A percentile compares a stretch with the other conserved stretches of the same genome.
Evolutionary conservation across 92 coral and sea anemone species (phyloP).

Genomic region (Isaurus tuberculatus): DNA sequence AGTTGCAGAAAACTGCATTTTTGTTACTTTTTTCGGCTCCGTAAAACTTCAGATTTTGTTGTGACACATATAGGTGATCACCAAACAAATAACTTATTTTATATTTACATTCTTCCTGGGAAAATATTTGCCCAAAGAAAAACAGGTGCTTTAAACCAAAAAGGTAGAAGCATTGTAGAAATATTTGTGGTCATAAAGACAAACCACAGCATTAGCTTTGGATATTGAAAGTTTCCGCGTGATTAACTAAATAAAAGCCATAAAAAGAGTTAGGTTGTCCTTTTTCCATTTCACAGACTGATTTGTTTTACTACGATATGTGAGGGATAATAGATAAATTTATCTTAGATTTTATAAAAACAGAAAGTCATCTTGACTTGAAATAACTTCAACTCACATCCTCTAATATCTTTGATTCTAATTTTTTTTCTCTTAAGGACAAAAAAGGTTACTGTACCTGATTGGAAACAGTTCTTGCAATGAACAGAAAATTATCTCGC

Average conservation of each 20-base stretch:
- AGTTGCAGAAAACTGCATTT: no score
- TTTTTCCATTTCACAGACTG: not conserved
- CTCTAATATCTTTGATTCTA: not conserved
- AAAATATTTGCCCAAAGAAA: constrained; percentile 23
- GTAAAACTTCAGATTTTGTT: not conserved
- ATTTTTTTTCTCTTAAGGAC: no score
- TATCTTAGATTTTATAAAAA: not conserved
- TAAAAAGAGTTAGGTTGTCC: not conserved
- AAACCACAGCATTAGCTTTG: not conserved
- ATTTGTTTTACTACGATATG: not conserved
- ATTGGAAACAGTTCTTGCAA: not conserved
- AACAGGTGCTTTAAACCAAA: not conserved
- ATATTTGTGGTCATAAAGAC: constrained; percentile 12
- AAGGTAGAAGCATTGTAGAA: constrained; percentile 6
- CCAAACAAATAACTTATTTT: constrained; percentile 26
- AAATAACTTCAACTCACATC: not conserved
- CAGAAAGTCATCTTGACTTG: not conserved
- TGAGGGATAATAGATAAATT: not conserved
- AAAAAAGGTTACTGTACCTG: no score
- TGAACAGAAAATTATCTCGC: not conserved
- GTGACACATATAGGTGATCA: not conserved
- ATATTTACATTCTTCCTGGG: constrained; percentile 18
- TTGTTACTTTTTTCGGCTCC: not conserved
- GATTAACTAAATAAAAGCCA: not conserved
- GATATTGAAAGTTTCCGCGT: constrained; percentile 11